A percentile compares a stretch with the other conserved stretches of the same genome.
phyloP scores from a whole-genome alignment of 2,113 vertebrate genomes.

The Oryzias celebensis region DNA sequence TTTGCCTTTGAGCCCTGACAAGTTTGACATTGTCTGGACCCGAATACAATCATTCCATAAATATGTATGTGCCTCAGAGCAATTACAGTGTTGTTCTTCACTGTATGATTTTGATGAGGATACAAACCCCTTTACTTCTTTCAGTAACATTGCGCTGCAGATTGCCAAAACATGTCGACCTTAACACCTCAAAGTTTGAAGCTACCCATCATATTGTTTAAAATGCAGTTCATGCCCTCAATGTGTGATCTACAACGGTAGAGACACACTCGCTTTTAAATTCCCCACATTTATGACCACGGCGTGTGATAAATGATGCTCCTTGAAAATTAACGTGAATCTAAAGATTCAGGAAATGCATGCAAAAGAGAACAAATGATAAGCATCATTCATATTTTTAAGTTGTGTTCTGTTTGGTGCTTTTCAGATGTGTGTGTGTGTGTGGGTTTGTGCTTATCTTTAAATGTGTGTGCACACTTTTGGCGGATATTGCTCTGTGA shows the following conservation, averaged over 20 bases:
- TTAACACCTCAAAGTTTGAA: background rate
- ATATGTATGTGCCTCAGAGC: conserved; percentile 64
- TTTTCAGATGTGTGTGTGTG: conserved; percentile 41
- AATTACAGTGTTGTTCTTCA: conserved; percentile 52
- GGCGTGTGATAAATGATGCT: conserved; percentile 18
- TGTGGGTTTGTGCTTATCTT: conserved; percentile 17
- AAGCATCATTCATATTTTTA: conserved; percentile 68
- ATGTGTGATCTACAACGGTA: conserved; percentile 2
- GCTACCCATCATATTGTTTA: conserved; percentile 10
- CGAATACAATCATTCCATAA: conserved; percentile 58
- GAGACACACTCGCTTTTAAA: conserved; percentile 11
- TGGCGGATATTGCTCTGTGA: conserved; percentile 86
- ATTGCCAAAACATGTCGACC: conserved; percentile 5
- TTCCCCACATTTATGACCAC: conserved; percentile 25
- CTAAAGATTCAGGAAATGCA: conserved; percentile 27
- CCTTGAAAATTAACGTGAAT: conserved; percentile 33
- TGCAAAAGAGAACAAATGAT: conserved; percentile 62
- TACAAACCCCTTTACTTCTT: conserved; percentile 19
- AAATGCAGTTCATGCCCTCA: conserved; percentile 9
- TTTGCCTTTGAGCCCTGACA: conserved; percentile 63
- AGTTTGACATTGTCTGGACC: conserved; percentile 58
- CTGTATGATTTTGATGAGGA: conserved; percentile 52
- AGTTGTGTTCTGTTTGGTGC: conserved; percentile 69
- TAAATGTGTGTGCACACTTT: conserved; percentile 57
- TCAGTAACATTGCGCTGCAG: conserved; percentile 1